Evolutionary conservation across 2,888 invertebrate species (phyloP).

Genomic region (Hyposoter dolosus): DNA sequence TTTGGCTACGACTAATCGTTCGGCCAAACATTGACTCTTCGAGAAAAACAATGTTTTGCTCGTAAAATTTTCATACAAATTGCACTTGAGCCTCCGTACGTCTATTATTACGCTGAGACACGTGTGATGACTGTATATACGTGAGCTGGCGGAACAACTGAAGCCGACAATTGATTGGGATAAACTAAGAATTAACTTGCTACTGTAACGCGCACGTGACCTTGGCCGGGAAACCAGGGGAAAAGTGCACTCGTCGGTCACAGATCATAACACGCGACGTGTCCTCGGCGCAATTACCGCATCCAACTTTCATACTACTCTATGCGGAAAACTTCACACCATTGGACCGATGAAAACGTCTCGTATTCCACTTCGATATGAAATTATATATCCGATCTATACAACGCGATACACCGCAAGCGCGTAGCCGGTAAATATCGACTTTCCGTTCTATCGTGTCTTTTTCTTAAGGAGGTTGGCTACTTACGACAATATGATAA

Average conservation of each 20-base stretch:
- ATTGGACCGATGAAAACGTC: background rate
- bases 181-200: constrained; percentile 47
- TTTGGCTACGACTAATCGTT: background rate
- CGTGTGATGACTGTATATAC: background rate
- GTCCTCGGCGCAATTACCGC: constrained; percentile 38
- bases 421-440: background rate
- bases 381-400: constrained; percentile 1
- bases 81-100: background rate
- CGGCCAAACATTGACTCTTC: background rate
- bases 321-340: background rate
- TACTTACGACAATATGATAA: no score
- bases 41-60: background rate
- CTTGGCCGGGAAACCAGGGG: constrained; percentile 43
- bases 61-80: background rate
- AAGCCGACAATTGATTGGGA: constrained; percentile 51
- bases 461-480: no score
- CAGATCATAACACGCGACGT: constrained; percentile 38
- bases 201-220: constrained; percentile 33
- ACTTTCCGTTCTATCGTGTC: background rate
- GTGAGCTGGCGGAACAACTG: constrained; percentile 53
- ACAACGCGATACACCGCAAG: background rate
- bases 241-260: constrained; percentile 27
- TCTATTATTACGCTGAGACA: background rate
- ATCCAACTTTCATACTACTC: constrained; percentile 16
- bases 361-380: constrained; percentile 4